Evolutionary conservation across 2,888 invertebrate genomes (phyloP).

Genomic region (Coelogynopora nodosa): DNA sequence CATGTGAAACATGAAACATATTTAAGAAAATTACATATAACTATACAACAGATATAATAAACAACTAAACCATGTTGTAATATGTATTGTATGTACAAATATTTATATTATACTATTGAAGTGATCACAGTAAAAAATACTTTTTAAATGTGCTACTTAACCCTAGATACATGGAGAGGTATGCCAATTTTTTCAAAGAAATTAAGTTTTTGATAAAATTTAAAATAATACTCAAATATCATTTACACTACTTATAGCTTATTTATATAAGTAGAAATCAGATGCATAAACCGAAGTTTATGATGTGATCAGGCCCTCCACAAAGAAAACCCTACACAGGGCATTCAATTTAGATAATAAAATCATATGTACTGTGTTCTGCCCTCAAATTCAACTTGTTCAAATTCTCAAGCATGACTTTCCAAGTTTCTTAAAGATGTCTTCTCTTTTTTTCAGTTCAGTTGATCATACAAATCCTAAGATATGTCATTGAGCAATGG

Average conservation of each 20-base stretch:
- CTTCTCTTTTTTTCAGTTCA: background rate
- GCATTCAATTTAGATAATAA: conserved; percentile 1
- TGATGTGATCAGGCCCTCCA: no score
- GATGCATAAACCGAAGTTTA: no score
- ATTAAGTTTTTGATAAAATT: no score
- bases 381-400: background rate
- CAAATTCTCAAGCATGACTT: conserved; percentile 3
- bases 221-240: no score
- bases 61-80: background rate
- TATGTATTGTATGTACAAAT: background rate
- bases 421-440: conserved; percentile 3
- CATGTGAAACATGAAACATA: background rate
- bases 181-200: no score
- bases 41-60: background rate
- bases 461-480: background rate
- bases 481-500: background rate
- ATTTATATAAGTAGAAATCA: no score
- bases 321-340: no score
- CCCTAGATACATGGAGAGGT: no score
- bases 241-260: no score
- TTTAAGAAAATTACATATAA: background rate
- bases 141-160: background rate
- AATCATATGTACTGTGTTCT: conserved; percentile 30
- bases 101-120: background rate
- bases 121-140: background rate